Conservation (phyloP, 2,797 vertebrate genomes). For the Florisuga fusca region DNA sequence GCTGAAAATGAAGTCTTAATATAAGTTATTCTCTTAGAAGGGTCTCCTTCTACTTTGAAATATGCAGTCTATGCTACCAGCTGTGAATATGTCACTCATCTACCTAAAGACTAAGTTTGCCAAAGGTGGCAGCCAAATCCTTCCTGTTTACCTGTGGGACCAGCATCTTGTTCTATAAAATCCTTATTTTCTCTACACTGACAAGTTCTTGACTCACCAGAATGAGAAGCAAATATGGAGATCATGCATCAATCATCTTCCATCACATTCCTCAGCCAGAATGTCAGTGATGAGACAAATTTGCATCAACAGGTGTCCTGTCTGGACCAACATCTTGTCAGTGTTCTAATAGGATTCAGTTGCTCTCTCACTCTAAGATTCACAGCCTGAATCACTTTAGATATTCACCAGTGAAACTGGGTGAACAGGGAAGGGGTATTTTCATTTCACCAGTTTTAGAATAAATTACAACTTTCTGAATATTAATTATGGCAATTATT, state of each 20-base stretch:
- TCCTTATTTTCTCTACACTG: not conserved
- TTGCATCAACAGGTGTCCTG: not conserved
- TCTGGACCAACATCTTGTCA: slow-evolving; percentile 7
- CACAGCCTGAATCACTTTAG: not conserved
- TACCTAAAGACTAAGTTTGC: not conserved
- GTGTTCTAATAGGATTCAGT: not conserved
- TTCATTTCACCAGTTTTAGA: not conserved
- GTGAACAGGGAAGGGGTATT: not conserved
- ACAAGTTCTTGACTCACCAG: not conserved
- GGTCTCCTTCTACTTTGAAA: not conserved
- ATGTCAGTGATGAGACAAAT: not conserved
- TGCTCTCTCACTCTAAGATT: not conserved
- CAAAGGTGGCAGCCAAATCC: not conserved
- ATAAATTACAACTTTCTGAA: not conserved
- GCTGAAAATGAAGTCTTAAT: not conserved
- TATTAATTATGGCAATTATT: not conserved
- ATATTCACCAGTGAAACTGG: not conserved
- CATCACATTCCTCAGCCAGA: not conserved
- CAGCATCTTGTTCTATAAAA: not conserved
- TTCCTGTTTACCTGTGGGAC: not conserved
- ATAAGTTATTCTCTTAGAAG: not conserved
- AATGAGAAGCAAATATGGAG: not conserved
- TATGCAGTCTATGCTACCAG: not conserved
- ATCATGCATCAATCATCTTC: not conserved
- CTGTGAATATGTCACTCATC: not conserved